These are phyloP conservation scores for Alosa sapidissima DNA, from an alignment of 2,797 vertebrate species.

Conservation along the genomic window DNA sequence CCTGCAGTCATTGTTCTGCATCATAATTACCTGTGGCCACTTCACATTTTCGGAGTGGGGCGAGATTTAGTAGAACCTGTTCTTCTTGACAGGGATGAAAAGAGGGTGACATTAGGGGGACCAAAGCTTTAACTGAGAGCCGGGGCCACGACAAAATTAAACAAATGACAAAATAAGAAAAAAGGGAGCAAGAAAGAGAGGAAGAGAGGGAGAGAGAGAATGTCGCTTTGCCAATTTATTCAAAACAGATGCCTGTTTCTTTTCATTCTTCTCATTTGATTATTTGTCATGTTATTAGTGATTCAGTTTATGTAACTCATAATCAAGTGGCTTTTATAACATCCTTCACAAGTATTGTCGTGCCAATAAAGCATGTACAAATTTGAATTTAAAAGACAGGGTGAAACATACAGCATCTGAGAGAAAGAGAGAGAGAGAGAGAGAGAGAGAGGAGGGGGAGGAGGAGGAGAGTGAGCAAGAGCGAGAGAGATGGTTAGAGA, in stretches of 20 bases:
- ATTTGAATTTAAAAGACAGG: constrained; percentile 26
- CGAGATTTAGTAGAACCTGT: neutral
- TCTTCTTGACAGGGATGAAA: neutral
- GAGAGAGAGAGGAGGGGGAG: neutral
- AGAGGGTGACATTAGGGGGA: neutral
- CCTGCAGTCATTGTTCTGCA: constrained; percentile 16
- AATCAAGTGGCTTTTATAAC: constrained; percentile 22
- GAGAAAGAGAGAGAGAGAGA: neutral
- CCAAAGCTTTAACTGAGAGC: neutral
- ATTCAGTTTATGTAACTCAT: constrained; percentile 26
- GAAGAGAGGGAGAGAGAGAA: neutral
- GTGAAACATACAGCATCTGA: neutral
- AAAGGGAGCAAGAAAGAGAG: neutral
- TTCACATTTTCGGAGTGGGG: neutral
- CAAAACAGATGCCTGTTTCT: constrained; percentile 25
- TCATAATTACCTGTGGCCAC: constrained; percentile 16
- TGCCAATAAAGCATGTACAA: constrained; percentile 17
- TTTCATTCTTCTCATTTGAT: constrained; percentile 23
- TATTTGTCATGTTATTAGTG: constrained; percentile 18
- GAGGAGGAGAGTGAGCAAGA: no score
- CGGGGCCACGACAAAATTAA: neutral
- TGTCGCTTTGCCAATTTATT: neutral
- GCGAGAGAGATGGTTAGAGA: neutral
- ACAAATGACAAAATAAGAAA: neutral
- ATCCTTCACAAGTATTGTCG: constrained; percentile 21